These are phyloP conservation scores for Drosophila subpulchrella DNA, from an alignment of 1,140 invertebrate genomes.

Conservation along the genomic window DNA sequence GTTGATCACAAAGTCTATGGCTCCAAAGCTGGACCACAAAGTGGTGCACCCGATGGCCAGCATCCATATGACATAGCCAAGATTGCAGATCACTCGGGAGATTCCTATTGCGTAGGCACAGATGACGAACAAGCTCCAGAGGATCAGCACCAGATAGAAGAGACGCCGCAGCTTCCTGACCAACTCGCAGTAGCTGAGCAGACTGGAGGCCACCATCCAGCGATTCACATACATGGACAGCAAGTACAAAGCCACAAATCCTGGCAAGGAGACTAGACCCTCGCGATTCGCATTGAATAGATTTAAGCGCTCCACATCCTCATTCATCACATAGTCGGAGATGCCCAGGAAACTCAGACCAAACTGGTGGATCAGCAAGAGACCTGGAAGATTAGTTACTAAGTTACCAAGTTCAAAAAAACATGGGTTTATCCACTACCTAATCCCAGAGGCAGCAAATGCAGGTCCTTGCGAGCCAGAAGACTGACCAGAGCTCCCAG, in stretches of 20 bases:
- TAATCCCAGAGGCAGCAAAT: constrained; percentile 49
- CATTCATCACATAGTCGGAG: constrained; percentile 90
- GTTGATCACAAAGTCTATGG: constrained; percentile 53
- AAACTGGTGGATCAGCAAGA: constrained; percentile 47
- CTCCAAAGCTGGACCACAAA: constrained; percentile 32
- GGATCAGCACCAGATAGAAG: constrained; percentile 11
- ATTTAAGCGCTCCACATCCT: constrained; percentile 85
- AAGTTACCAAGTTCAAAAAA: too few relatives aligned
- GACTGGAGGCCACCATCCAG: constrained; percentile 44
- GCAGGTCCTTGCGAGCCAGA: constrained; percentile 31
- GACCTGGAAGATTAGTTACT: constrained; percentile 84
- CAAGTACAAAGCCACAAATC: constrained; percentile 94
- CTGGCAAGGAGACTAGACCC: constrained; percentile 93
- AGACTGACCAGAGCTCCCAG: constrained; percentile 85
- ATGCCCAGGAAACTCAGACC: constrained; percentile 84
- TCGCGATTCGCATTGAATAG: constrained; percentile 95
- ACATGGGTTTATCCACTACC: constrained; percentile 55
- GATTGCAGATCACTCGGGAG: constrained; percentile 60
- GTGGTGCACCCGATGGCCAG: constrained; percentile 43
- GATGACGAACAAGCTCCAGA: constrained; percentile 31
- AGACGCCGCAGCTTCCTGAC: constrained; percentile 32
- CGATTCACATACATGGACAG: constrained; percentile 87
- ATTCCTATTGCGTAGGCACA: constrained; percentile 45
- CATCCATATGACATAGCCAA: constrained; percentile 60
- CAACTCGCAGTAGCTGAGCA: constrained; percentile 52